Evolutionary conservation across 2,888 invertebrate genomes (phyloP).

Genomic region (Drepana falcataria): DNA sequence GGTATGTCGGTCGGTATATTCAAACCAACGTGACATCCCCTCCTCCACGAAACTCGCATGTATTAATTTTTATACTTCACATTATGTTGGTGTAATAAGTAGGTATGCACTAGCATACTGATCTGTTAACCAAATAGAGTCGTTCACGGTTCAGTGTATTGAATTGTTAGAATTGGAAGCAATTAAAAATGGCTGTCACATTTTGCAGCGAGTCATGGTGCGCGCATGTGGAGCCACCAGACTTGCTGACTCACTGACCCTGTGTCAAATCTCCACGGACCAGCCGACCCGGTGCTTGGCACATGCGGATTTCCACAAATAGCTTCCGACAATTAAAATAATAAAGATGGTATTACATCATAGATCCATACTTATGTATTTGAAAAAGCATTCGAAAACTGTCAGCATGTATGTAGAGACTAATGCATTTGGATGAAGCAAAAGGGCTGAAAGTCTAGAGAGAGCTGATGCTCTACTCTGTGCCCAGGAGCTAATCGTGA

Average conservation of each 20-base stretch:
- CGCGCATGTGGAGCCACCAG: constrained; percentile 46
- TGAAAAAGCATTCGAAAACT: no score
- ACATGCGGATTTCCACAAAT: constrained; percentile 38
- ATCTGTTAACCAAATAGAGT: constrained; percentile 16
- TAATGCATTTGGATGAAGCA: no score
- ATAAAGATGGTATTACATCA: neutral
- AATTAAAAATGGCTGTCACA: constrained; percentile 65
- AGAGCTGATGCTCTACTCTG: no score
- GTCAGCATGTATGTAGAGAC: no score
- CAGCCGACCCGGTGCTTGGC: constrained; percentile 53
- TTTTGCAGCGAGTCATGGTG: constrained; percentile 58
- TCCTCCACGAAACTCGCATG: no score
- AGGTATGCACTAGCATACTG: neutral
- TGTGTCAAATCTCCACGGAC: constrained; percentile 72
- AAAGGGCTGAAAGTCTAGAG: no score
- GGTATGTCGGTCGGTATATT: no score
- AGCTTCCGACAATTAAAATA: neutral
- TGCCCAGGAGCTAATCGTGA: no score
- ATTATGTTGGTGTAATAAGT: no score
- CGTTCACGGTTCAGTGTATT: constrained; percentile 27
- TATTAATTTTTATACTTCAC: no score
- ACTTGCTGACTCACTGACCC: constrained; percentile 62
- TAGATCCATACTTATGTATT: neutral
- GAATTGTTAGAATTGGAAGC: constrained; percentile 58
- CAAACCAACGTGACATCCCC: no score